Conservation (phyloP, 23 tunicate genomes). For the Trididemnum nubilum region DNA sequence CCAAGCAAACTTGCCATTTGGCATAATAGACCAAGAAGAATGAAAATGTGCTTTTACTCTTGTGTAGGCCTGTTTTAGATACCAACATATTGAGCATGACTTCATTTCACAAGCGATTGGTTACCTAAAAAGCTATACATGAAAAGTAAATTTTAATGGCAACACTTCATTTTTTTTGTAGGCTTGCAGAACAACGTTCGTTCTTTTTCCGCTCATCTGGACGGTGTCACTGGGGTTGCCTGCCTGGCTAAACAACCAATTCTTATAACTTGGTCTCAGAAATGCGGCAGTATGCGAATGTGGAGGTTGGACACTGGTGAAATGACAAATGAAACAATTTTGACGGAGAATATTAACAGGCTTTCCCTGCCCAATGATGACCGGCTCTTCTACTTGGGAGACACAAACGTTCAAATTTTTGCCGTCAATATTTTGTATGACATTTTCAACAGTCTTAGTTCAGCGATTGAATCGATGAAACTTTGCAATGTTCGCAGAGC, state of each 20-base stretch:
- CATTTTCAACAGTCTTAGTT: constrained; percentile 41
- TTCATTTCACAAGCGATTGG: no score
- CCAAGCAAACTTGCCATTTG: no score
- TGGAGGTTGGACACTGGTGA: constrained; percentile 81
- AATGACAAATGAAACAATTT: constrained; percentile 45
- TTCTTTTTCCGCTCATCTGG: constrained; percentile 66
- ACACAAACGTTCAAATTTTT: constrained; percentile 52
- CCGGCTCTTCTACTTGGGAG: constrained; percentile 44
- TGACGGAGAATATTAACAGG: constrained; percentile 40
- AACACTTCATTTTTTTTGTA: background rate
- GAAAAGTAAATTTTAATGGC: no score
- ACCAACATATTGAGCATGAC: no score
- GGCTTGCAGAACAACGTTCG: background rate
- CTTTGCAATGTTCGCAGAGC: constrained; percentile 36
- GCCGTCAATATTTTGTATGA: constrained; percentile 52
- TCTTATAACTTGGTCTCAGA: constrained; percentile 71
- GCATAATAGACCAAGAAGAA: no score
- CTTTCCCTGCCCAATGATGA: constrained; percentile 32
- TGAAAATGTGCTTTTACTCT: no score
- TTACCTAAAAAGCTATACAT: no score
- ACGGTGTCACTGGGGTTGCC: constrained; percentile 64
- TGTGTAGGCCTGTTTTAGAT: no score
- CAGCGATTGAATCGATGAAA: constrained; percentile 32
- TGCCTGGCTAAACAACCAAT: constrained; percentile 52
- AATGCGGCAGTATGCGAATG: constrained; percentile 59